These are phyloP conservation scores for Nycticorax nycticorax DNA, from an alignment of 2,113 vertebrate species.

Conservation along the genomic window DNA sequence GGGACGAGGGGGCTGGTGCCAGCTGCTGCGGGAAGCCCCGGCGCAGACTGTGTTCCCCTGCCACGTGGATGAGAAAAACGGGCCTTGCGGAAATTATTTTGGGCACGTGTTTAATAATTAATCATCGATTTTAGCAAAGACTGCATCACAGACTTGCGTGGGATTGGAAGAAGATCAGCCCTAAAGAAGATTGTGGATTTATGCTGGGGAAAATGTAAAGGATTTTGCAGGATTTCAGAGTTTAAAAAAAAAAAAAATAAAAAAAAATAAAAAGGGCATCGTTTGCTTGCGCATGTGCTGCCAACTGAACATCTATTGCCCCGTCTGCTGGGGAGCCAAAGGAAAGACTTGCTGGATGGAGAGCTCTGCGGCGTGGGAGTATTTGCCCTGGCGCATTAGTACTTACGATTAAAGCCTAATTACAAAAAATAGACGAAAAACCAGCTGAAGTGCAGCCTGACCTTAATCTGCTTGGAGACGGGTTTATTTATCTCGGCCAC, in stretches of 20 bases:
- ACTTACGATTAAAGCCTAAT: slow-evolving; percentile 70
- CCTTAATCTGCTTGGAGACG: slow-evolving; percentile 71
- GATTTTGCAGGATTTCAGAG: slow-evolving; percentile 58
- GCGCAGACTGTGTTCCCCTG: not conserved
- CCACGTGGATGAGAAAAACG: not conserved
- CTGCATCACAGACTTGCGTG: slow-evolving; percentile 25
- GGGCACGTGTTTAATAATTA: slow-evolving; percentile 34
- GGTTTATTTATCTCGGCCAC: slow-evolving; percentile 67
- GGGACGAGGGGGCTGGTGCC: not conserved
- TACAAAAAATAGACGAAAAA: slow-evolving; percentile 71
- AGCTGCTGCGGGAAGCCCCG: not conserved
- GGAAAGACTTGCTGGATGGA: slow-evolving; percentile 15
- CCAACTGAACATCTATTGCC: slow-evolving; percentile 34
- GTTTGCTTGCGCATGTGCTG: not conserved
- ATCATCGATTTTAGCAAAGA: slow-evolving; percentile 38
- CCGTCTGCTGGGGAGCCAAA: slow-evolving; percentile 23
- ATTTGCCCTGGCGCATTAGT: slow-evolving; percentile 62
- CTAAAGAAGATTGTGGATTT: slow-evolving; percentile 67
- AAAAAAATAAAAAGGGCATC: not conserved
- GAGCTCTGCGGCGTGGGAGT: slow-evolving; percentile 47
- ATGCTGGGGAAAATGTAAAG: slow-evolving; percentile 47
- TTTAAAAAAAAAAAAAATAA: not conserved
- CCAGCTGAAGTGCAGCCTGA: slow-evolving; percentile 69
- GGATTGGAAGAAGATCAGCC: slow-evolving; percentile 59
- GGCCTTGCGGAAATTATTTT: slow-evolving; percentile 15